Conservation (phyloP, 1,140 invertebrate species). For the Heliothis subflexa region DNA sequence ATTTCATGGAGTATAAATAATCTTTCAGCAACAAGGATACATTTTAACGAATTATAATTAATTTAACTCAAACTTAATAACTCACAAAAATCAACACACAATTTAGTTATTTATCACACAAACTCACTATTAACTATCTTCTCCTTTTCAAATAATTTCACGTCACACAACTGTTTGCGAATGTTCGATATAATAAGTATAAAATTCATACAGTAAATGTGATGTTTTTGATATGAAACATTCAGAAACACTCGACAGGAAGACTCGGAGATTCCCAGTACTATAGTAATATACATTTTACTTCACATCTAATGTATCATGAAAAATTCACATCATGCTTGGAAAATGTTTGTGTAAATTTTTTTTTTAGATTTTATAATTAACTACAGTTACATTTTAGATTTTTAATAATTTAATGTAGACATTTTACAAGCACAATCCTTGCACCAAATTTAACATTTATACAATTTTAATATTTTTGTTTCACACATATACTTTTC, state of each 20-base stretch:
- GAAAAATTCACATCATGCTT: constrained; percentile 4
- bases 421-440: constrained; percentile 16
- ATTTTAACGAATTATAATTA: constrained; percentile 2
- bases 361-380: neutral
- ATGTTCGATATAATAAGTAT: constrained; percentile 16
- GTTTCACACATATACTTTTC: constrained; percentile 20
- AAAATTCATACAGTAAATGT: constrained; percentile 32
- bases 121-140: constrained; percentile 26
- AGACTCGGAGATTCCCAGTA: constrained; percentile 31
- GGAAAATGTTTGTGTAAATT: neutral
- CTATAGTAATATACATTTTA: neutral
- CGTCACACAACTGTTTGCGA: constrained; percentile 15
- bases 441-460: constrained; percentile 20
- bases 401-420: constrained; percentile 11
- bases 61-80: neutral
- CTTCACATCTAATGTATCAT: neutral
- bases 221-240: constrained; percentile 12
- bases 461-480: constrained; percentile 30
- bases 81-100: neutral
- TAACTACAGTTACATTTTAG: neutral
- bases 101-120: constrained; percentile 8
- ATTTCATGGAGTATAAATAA: neutral
- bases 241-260: constrained; percentile 26
- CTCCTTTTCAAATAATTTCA: constrained; percentile 35
- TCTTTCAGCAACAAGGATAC: neutral